Evolutionary conservation across 2,113 vertebrate species (phyloP).

Genomic region (Dinomys branickii): DNA sequence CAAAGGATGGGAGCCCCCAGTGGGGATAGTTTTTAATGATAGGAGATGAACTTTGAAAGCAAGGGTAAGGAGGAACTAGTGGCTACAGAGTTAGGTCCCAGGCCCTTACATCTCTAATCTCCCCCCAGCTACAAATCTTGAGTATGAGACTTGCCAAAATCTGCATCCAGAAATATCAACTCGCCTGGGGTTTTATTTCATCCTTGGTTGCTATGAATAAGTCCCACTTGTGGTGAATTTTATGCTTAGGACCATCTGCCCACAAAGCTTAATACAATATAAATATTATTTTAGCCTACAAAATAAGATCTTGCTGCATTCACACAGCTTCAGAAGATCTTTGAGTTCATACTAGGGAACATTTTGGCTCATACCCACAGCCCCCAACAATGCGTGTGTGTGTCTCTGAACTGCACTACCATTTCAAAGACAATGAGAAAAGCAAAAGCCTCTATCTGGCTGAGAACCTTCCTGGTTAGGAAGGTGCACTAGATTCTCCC

Average conservation of each 20-base stretch:
- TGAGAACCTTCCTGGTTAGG: not conserved
- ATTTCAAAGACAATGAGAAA: not conserved
- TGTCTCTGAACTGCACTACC: not conserved
- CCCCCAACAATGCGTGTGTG: not conserved
- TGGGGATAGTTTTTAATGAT: not conserved
- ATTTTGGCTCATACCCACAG: not conserved
- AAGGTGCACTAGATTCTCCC: not conserved
- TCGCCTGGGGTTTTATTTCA: not conserved
- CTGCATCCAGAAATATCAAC: not conserved
- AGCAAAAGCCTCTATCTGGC: not conserved
- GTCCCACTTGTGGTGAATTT: not conserved
- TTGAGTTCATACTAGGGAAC: not conserved
- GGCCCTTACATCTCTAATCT: not conserved
- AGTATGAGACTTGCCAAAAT: not conserved
- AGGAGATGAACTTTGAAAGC: conserved; percentile 14
- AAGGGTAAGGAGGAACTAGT: not conserved
- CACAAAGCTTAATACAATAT: not conserved
- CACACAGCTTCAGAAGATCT: not conserved
- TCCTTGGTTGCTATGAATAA: conserved; percentile 10
- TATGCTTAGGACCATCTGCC: not conserved
- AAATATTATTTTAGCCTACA: conserved; percentile 25
- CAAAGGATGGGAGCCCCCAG: not conserved
- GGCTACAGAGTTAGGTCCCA: not conserved
- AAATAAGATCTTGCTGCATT: not conserved
- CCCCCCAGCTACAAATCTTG: not conserved